Evolutionary conservation across 2,797 vertebrate species (phyloP).

Genomic region (Lacerta bilineata): DNA sequence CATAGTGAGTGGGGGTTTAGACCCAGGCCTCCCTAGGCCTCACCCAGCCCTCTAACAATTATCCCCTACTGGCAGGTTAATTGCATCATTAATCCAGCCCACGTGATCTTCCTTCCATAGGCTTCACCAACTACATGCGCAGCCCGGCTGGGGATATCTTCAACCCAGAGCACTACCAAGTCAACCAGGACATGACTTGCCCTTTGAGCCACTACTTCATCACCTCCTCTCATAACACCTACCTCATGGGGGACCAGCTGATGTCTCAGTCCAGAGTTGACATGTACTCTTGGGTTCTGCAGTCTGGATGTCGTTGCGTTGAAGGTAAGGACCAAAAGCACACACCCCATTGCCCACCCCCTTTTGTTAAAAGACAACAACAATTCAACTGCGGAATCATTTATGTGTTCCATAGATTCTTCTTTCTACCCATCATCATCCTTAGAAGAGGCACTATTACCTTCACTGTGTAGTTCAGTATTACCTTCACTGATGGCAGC

Average conservation of each 20-base stretch:
- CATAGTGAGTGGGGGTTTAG: too few species aligned
- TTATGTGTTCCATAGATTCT: rapidly evolving
- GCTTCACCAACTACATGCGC: constrained; percentile 95
- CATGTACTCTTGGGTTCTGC: constrained; percentile 98
- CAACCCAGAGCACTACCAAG: constrained; percentile 89
- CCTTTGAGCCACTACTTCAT: constrained; percentile 96
- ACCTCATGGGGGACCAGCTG: constrained; percentile 98
- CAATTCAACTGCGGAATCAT: too few species aligned
- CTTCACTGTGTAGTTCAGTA: too few species aligned
- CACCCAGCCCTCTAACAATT: too few species aligned
- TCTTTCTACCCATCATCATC: neutral
- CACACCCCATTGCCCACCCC: too few species aligned
- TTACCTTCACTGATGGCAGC: too few species aligned
- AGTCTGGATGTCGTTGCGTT: constrained; percentile 95
- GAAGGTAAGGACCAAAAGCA: constrained; percentile 85
- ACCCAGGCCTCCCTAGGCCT: too few species aligned
- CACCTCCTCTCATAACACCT: constrained; percentile 98
- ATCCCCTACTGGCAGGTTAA: neutral
- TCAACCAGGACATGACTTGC: constrained; percentile 94
- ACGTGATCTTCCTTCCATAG: constrained; percentile 70
- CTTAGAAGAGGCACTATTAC: too few species aligned
- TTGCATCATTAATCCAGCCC: neutral
- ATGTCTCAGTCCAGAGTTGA: constrained; percentile 98
- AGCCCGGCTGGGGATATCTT: constrained; percentile 96
- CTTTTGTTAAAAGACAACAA: neutral